Conservation (phyloP, 2,113 vertebrate species). For the Amblyopsis rosae region DNA sequence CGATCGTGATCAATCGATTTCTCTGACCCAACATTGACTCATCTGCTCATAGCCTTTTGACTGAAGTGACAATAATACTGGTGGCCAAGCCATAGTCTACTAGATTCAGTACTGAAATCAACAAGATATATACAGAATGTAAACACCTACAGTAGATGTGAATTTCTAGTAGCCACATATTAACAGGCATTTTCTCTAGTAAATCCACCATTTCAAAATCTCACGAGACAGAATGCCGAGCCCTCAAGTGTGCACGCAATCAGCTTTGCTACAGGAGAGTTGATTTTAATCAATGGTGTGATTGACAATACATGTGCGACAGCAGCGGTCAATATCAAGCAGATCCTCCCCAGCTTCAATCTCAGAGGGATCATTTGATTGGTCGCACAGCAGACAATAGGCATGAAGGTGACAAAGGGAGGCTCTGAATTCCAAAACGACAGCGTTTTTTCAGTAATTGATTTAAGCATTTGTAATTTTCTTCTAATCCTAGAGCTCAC, state of each 20-base stretch:
- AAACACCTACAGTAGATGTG: no score
- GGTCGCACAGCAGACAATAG: slow-evolving; percentile 31
- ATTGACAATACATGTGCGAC: slow-evolving; percentile 24
- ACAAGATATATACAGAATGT: no score
- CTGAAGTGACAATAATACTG: slow-evolving; percentile 21
- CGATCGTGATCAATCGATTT: background rate
- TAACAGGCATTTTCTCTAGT: no score
- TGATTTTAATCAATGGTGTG: slow-evolving; percentile 39
- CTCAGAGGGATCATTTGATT: slow-evolving; percentile 31
- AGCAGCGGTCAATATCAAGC: slow-evolving; percentile 21
- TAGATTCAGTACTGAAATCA: no score
- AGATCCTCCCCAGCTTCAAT: slow-evolving; percentile 28
- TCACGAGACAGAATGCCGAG: background rate
- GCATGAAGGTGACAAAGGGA: slow-evolving; percentile 42
- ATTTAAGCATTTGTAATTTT: slow-evolving; percentile 63
- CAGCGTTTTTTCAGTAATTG: slow-evolving; percentile 46
- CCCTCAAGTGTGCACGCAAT: slow-evolving; percentile 3
- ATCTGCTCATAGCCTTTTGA: slow-evolving; percentile 25
- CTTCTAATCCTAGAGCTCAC: slow-evolving; percentile 55
- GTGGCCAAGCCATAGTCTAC: slow-evolving; percentile 11
- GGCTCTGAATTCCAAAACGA: slow-evolving; percentile 41
- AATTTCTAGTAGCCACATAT: no score
- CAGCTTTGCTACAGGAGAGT: slow-evolving; percentile 9
- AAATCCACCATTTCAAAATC: background rate
- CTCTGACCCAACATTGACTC: slow-evolving; percentile 40